phyloP scores from a whole-genome alignment of 2,888 invertebrate species.

The Scaptomyza parva region DNA sequence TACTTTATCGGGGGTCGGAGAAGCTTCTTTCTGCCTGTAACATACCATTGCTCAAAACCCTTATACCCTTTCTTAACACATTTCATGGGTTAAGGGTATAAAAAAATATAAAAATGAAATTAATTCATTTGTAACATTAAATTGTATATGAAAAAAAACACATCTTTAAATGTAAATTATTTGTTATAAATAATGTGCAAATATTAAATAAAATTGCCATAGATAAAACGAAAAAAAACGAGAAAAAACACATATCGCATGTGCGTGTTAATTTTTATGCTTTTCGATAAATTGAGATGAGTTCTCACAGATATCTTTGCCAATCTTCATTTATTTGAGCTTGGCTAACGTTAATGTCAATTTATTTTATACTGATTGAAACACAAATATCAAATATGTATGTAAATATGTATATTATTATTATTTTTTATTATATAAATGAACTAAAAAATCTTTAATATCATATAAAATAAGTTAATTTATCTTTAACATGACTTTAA shows the following conservation, averaged over 20 bases:
- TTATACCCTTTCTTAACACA: no score
- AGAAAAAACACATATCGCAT: constrained; percentile 5
- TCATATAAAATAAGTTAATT: neutral
- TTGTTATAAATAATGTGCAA: constrained; percentile 40
- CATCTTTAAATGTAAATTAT: constrained; percentile 42
- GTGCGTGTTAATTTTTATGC: constrained; percentile 38
- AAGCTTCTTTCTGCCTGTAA: no score
- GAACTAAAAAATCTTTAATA: no score
- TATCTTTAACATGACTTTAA: neutral
- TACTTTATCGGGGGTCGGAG: no score
- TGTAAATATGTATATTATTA: neutral
- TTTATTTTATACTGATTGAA: constrained; percentile 37
- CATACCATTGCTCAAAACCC: no score
- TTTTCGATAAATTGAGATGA: constrained; percentile 38
- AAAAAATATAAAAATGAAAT: neutral
- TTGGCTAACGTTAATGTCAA: constrained; percentile 61
- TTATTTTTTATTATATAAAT: no score
- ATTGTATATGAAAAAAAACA: constrained; percentile 3
- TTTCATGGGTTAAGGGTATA: no score
- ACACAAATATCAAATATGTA: neutral
- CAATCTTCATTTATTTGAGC: constrained; percentile 23
- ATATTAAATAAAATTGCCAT: constrained; percentile 14
- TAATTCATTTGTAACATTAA: constrained; percentile 7
- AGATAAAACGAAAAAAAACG: neutral
- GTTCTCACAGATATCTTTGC: constrained; percentile 23